phyloP scores from a whole-genome alignment of 2,888 invertebrate species.

The Pandemis cinnamomeana region DNA sequence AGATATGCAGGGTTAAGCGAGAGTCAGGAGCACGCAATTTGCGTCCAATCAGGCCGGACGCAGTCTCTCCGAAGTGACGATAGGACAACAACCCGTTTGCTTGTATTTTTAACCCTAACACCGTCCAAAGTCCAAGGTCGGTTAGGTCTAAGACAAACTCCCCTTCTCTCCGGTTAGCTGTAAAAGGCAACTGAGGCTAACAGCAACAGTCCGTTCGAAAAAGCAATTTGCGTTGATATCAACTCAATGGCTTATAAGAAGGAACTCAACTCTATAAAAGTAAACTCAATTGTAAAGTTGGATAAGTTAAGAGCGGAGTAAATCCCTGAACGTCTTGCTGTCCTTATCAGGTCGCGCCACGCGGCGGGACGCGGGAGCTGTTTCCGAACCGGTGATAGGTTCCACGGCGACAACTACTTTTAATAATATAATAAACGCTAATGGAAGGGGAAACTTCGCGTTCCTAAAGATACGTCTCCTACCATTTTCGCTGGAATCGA shows the following conservation, averaged over 20 bases:
- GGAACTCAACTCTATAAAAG: not conserved
- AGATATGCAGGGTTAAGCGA: too few relatives aligned
- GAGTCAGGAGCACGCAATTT: too few relatives aligned
- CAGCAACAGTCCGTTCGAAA: too few relatives aligned
- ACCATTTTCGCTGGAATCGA: slow-evolving; percentile 19
- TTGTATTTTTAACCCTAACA: too few relatives aligned
- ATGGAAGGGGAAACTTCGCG: slow-evolving; percentile 27
- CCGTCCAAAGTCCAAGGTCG: too few relatives aligned
- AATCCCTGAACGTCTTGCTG: slow-evolving; percentile 3
- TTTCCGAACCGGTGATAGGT: slow-evolving; percentile 29
- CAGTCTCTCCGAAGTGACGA: too few relatives aligned
- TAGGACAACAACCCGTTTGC: too few relatives aligned
- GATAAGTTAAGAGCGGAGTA: slow-evolving; percentile 1
- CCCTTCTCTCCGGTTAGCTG: too few relatives aligned
- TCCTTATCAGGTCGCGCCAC: not conserved
- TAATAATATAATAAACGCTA: slow-evolving; percentile 34
- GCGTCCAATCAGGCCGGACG: too few relatives aligned
- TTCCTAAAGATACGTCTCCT: not conserved
- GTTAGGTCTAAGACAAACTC: too few relatives aligned
- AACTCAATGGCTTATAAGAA: not conserved
- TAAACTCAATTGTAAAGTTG: not conserved
- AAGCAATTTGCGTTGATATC: not conserved
- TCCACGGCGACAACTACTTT: slow-evolving; percentile 32
- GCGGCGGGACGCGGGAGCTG: not conserved
- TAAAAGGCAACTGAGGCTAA: too few relatives aligned